Conservation (phyloP, 1,140 invertebrate genomes). For the Philaenus spumarius region DNA sequence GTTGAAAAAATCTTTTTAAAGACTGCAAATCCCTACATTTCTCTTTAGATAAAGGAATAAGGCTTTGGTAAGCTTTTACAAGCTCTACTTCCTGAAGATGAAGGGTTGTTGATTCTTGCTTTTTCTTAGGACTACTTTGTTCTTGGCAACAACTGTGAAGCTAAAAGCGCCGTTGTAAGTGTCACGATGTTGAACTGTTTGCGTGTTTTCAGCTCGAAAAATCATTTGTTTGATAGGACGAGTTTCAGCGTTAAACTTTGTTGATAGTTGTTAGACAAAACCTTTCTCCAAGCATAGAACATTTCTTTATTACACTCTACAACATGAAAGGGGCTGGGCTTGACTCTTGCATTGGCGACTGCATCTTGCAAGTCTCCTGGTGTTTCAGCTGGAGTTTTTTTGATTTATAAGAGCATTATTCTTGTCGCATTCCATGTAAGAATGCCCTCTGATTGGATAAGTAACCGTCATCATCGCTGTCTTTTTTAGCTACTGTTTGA, state of each 20-base stretch:
- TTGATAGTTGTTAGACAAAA: neutral
- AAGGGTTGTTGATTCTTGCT: neutral
- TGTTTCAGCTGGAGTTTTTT: constrained; percentile 14
- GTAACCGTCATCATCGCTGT: constrained; percentile 5
- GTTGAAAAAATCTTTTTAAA: neutral
- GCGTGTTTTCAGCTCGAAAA: neutral
- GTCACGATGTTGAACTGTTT: neutral
- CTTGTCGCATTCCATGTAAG: constrained; percentile 25
- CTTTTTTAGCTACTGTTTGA: constrained; percentile 11
- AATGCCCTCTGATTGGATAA: constrained; percentile 25
- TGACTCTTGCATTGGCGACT: constrained; percentile 11
- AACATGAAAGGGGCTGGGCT: constrained; percentile 24
- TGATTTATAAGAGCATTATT: constrained; percentile 16
- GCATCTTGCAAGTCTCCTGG: constrained; percentile 18
- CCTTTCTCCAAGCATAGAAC: constrained; percentile 13
- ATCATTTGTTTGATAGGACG: constrained; percentile 2
- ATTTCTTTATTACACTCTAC: constrained; percentile 14
- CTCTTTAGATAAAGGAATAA: neutral
- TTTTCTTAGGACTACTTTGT: neutral
- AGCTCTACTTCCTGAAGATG: neutral
- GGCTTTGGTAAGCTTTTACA: neutral
- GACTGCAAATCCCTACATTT: neutral
- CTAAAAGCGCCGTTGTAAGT: neutral
- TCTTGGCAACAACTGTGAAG: neutral
- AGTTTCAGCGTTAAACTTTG: neutral